Percentiles rank a stretch among this genome's conserved stretches.
These are phyloP conservation scores for Caenorhabditis latens DNA, from an alignment of 1,140 invertebrate genomes.

Conservation along the genomic window DNA sequence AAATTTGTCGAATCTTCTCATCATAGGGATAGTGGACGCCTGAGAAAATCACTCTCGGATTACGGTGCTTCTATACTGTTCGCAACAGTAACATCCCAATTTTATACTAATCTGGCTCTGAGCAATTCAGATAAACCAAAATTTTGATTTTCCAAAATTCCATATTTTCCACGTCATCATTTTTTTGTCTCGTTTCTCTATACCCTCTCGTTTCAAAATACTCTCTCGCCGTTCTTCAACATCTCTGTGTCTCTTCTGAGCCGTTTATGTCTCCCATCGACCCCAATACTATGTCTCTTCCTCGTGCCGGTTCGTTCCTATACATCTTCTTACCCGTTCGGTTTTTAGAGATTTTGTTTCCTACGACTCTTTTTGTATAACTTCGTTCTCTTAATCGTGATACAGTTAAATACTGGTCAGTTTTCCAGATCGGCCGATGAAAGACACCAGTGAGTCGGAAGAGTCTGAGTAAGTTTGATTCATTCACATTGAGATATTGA, in stretches of 20 bases:
- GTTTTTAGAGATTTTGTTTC: not conserved
- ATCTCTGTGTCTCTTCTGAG: slow-evolving; percentile 47
- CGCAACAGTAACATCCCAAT: too few relatives aligned
- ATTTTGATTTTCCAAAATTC: not conserved
- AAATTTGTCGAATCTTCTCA: too few relatives aligned
- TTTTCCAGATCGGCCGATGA: not conserved
- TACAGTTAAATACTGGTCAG: not conserved
- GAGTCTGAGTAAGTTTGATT: slow-evolving; percentile 36
- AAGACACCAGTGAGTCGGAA: slow-evolving; percentile 9
- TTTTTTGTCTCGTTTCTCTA: slow-evolving; percentile 29
- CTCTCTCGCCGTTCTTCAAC: slow-evolving; percentile 30
- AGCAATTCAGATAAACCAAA: not conserved
- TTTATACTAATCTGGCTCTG: not conserved
- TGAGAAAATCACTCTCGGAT: too few relatives aligned
- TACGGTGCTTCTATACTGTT: too few relatives aligned
- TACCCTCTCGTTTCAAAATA: not conserved
- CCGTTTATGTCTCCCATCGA: slow-evolving; percentile 10
- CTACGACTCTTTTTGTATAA: not conserved
- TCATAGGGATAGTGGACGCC: too few relatives aligned
- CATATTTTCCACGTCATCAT: slow-evolving; percentile 36
- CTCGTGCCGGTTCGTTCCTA: not conserved
- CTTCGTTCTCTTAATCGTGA: too few relatives aligned
- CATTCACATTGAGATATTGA: not conserved
- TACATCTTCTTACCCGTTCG: not conserved
- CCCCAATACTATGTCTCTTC: not conserved